Evolutionary conservation across 2,888 invertebrate species (phyloP).

Genomic region (Trachelus iudaicus): DNA sequence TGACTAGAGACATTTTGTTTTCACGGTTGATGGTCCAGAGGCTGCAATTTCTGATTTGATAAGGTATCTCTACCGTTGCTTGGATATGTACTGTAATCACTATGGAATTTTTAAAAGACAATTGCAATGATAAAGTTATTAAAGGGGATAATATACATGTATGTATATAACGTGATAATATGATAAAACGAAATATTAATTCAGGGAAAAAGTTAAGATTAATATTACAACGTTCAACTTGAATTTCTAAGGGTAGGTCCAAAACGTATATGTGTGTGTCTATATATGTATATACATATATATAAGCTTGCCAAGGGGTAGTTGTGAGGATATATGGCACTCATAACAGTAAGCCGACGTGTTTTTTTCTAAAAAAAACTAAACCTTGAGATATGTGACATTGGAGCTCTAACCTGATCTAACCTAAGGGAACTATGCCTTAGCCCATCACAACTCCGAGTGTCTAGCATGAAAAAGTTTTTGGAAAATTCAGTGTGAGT

Average conservation of each 20-base stretch:
- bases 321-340: too few species aligned
- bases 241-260: not conserved
- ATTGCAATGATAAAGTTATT: conserved; percentile 8
- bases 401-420: too few species aligned
- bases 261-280: not conserved
- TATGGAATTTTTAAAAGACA: not conserved
- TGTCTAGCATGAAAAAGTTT: too few species aligned
- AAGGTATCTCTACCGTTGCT: not conserved
- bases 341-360: too few species aligned
- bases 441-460: too few species aligned
- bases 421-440: too few species aligned
- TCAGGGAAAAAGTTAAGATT: not conserved
- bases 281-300: too few species aligned
- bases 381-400: too few species aligned
- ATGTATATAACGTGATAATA: conserved; percentile 3
- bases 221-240: not conserved
- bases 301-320: too few species aligned
- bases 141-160: conserved; percentile 13
- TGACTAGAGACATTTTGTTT: not conserved
- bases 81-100: not conserved
- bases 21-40: not conserved
- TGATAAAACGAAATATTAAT: not conserved
- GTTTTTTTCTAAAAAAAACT: too few species aligned
- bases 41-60: not conserved
- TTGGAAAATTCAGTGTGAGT: too few species aligned